Conservation (phyloP, 1,140 invertebrate species). For the Planococcus citri region DNA sequence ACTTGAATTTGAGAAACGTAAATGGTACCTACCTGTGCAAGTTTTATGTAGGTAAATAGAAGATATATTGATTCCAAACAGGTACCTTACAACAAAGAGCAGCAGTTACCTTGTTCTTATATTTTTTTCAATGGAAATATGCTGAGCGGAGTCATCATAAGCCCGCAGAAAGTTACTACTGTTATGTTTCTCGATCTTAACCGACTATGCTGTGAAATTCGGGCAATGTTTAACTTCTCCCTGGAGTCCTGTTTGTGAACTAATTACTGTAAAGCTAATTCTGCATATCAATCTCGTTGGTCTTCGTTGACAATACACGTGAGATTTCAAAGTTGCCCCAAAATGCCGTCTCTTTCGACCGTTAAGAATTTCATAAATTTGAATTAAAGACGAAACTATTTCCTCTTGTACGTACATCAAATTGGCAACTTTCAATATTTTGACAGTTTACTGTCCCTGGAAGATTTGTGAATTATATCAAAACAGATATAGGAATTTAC, state of each 20-base stretch:
- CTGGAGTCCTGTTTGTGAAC: not conserved
- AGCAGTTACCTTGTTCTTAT: too few relatives aligned
- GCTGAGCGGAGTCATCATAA: too few relatives aligned
- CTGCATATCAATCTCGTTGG: not conserved
- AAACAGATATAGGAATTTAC: too few relatives aligned
- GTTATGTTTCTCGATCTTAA: not conserved
- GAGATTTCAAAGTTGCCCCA: not conserved
- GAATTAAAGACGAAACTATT: not conserved
- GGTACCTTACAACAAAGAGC: too few relatives aligned
- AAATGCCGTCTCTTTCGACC: not conserved
- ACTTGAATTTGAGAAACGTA: too few relatives aligned
- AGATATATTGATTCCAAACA: too few relatives aligned
- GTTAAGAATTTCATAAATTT: not conserved
- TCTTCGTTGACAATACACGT: conserved; percentile 1
- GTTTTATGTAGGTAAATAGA: too few relatives aligned
- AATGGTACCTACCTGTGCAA: too few relatives aligned
- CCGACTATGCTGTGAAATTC: not conserved
- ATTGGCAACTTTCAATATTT: not conserved
- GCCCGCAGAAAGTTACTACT: too few relatives aligned
- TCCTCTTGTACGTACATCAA: not conserved
- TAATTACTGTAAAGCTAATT: not conserved
- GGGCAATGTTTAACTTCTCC: not conserved
- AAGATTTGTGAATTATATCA: not conserved
- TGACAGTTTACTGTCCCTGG: not conserved
- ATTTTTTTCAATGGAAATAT: too few relatives aligned